Evolutionary conservation across 1,140 invertebrate species (phyloP).

Genomic region (Pogonognathellus flavescens): DNA sequence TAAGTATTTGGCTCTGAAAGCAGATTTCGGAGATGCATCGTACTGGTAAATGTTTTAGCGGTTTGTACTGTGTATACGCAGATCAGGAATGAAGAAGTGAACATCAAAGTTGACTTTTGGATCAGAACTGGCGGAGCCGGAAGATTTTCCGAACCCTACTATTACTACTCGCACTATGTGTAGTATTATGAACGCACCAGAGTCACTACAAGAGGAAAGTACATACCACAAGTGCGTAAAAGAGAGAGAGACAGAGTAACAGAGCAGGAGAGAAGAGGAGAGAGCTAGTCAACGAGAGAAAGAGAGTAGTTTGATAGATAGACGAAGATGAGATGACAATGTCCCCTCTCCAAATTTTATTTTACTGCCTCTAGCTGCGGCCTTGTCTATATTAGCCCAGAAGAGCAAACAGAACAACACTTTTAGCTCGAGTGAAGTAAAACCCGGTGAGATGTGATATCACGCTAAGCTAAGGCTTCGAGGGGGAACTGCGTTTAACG

Average conservation of each 20-base stretch:
- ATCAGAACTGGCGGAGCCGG: background rate
- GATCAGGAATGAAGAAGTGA: background rate
- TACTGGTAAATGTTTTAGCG: background rate
- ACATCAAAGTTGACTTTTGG: background rate
- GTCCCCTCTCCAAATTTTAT: conserved; percentile 32
- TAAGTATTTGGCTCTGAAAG: too few relatives aligned
- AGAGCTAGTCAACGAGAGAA: background rate
- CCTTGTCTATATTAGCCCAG: conserved; percentile 38
- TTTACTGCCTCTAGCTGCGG: conserved; percentile 38
- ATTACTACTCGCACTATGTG: background rate
- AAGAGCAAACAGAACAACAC: conserved; percentile 49
- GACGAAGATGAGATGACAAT: conserved; percentile 49
- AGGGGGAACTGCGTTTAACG: conserved; percentile 20
- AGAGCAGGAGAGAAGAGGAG: conserved; percentile 1
- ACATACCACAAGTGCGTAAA: conserved; percentile 2
- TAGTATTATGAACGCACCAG: too few relatives aligned
- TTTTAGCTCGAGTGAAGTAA: conserved; percentile 39
- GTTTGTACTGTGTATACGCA: background rate
- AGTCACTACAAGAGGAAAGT: too few relatives aligned
- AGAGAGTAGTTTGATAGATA: conserved; percentile 44
- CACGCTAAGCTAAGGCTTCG: conserved; percentile 11
- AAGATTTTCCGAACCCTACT: background rate
- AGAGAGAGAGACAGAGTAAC: conserved; percentile 3
- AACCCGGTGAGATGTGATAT: background rate
- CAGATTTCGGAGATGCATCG: too few relatives aligned